These are phyloP conservation scores for Phorcus lineatus DNA, from an alignment of 2,888 invertebrate genomes.

Conservation along the genomic window DNA sequence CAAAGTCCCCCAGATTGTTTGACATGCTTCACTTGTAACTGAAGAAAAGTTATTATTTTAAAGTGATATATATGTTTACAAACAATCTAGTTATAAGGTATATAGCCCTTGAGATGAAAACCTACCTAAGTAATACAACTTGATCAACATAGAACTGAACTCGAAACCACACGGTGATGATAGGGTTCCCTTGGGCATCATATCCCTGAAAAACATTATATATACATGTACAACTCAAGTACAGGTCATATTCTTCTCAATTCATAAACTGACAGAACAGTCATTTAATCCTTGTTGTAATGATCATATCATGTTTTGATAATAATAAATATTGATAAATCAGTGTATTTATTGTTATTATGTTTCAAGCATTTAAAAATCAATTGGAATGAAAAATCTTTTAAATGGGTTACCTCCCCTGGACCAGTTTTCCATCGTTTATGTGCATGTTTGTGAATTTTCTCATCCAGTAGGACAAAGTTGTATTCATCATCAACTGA, in stretches of 20 bases:
- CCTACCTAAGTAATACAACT: conserved; percentile 87
- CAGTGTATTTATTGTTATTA: background rate
- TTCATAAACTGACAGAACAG: background rate
- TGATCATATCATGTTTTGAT: background rate
- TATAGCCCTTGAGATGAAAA: background rate
- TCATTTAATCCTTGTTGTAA: background rate
- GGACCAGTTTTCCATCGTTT: conserved; percentile 94
- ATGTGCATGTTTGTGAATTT: conserved; percentile 96
- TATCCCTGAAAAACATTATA: conserved; percentile 56
- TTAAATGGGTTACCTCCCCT: conserved; percentile 60
- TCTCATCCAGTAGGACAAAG: conserved; percentile 95
- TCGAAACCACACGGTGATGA: conserved; percentile 90
- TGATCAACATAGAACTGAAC: conserved; percentile 96
- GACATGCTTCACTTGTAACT: too few relatives aligned
- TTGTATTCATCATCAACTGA: conserved; percentile 95
- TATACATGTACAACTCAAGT: background rate
- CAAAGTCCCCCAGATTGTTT: too few relatives aligned
- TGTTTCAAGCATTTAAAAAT: background rate
- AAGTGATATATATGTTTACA: too few relatives aligned
- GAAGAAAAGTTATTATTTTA: too few relatives aligned
- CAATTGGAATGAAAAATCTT: background rate
- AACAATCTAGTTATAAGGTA: too few relatives aligned
- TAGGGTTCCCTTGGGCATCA: conserved; percentile 87
- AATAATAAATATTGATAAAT: too few relatives aligned
- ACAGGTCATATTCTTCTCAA: background rate